Conservation (phyloP, 2,113 vertebrate species). For the Sclerurus mexicanus region DNA sequence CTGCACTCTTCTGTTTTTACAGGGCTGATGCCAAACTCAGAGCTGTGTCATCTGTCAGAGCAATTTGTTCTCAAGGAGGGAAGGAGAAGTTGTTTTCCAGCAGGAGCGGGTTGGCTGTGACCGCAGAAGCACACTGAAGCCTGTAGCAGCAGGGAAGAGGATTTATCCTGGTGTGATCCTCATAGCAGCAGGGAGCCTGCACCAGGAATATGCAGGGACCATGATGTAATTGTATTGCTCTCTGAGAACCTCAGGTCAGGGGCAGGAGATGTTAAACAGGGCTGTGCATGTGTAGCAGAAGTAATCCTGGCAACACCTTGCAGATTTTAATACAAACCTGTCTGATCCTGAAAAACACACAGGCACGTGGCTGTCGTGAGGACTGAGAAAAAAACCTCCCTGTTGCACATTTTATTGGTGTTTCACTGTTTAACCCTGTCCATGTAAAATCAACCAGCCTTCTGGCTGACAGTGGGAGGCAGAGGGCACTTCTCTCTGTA, state of each 20-base stretch:
- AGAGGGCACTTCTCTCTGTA: not conserved
- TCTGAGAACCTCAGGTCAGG: not conserved
- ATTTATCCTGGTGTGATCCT: not conserved
- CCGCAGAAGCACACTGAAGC: not conserved
- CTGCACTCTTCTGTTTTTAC: not conserved
- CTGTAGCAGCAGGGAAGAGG: not conserved
- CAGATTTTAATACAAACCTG: not conserved
- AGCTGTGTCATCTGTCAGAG: slow-evolving; percentile 4
- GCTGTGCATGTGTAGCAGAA: not conserved
- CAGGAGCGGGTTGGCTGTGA: not conserved
- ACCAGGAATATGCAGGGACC: not conserved
- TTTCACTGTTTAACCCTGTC: not conserved
- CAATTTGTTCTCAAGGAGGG: not conserved
- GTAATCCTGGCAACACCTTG: not conserved
- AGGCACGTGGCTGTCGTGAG: fast-evolving
- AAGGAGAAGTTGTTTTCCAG: slow-evolving; percentile 4
- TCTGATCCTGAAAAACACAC: not conserved
- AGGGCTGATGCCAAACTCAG: not conserved
- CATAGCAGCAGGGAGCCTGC: not conserved
- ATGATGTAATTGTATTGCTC: not conserved
- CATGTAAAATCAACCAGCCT: not conserved
- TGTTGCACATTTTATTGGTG: not conserved
- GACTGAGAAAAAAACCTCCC: not conserved
- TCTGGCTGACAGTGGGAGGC: not conserved
- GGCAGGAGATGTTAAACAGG: not conserved